These are phyloP conservation scores for Drosophila erecta DNA, from an alignment of 1,140 invertebrate species.

Conservation along the genomic window DNA sequence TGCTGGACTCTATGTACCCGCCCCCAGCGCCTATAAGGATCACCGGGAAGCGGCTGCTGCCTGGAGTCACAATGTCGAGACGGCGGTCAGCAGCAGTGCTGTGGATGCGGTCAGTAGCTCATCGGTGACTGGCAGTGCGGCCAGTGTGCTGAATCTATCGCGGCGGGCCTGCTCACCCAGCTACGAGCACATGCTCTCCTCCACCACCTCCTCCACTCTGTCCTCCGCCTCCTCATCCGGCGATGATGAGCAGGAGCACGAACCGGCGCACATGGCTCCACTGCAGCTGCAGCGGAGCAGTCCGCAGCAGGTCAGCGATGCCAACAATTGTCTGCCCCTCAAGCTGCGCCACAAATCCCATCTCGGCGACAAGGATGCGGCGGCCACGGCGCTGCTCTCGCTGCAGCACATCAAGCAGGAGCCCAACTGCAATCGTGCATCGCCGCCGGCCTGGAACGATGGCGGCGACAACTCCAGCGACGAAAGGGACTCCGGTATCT, in stretches of 20 bases:
- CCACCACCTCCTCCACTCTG: constrained; percentile 56
- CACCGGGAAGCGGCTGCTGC: constrained; percentile 49
- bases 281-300: constrained; percentile 32
- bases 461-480: constrained; percentile 93
- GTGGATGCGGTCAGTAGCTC: constrained; percentile 71
- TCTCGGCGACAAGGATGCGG: constrained; percentile 94
- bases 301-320: constrained; percentile 54
- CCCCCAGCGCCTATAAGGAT: constrained; percentile 50
- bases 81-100: constrained; percentile 68
- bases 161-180: constrained; percentile 84
- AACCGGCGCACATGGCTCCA: constrained; percentile 44
- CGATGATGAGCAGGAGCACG: constrained; percentile 84
- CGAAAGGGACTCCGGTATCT: constrained; percentile 94
- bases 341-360: constrained; percentile 97
- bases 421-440: constrained; percentile 87
- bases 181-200: constrained; percentile 77
- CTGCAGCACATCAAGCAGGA: constrained; percentile 94
- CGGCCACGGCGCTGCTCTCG: constrained; percentile 90
- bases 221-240: constrained; percentile 85
- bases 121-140: constrained; percentile 60
- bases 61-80: constrained; percentile 53
- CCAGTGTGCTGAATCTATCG: constrained; percentile 89
- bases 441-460: constrained; percentile 91
- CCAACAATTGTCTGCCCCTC: constrained; percentile 90
- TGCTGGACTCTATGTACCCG: constrained; percentile 27